phyloP scores from a whole-genome alignment of 2,113 vertebrate species.

The Anoura caudifer region DNA sequence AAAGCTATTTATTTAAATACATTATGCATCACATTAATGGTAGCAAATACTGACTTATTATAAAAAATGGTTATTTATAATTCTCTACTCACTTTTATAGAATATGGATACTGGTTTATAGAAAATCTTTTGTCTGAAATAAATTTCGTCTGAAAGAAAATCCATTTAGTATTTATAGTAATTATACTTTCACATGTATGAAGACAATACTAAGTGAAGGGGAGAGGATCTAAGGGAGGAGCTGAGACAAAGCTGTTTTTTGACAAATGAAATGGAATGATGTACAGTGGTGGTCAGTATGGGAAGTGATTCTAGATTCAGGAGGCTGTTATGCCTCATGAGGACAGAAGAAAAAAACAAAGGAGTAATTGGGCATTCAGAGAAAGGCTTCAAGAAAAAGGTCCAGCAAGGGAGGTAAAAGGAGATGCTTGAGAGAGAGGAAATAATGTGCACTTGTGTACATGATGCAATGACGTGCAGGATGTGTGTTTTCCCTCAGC shows the following conservation, averaged over 20 bases:
- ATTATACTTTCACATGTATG: neutral
- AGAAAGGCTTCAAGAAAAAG: neutral
- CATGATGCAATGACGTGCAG: neutral
- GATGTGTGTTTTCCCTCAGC: too few relatives aligned
- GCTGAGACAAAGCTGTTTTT: neutral
- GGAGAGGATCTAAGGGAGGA: neutral
- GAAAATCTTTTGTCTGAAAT: neutral
- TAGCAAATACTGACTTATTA: neutral
- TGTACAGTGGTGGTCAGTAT: neutral
- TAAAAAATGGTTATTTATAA: neutral
- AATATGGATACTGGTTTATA: neutral
- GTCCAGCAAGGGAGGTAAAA: neutral
- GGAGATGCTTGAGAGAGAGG: too few relatives aligned
- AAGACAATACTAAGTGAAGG: neutral
- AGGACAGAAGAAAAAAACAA: neutral
- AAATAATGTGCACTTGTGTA: neutral
- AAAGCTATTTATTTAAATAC: neutral
- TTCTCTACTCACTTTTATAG: neutral
- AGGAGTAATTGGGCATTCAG: too few relatives aligned
- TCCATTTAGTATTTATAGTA: neutral
- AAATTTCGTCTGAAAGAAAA: neutral
- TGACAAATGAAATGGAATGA: neutral
- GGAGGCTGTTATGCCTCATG: neutral
- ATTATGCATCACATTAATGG: neutral
- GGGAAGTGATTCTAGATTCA: neutral